Percentiles rank a stretch among this genome's conserved stretches.
phyloP scores from a whole-genome alignment of 2,888 invertebrate species.

The Volucella inflata region DNA sequence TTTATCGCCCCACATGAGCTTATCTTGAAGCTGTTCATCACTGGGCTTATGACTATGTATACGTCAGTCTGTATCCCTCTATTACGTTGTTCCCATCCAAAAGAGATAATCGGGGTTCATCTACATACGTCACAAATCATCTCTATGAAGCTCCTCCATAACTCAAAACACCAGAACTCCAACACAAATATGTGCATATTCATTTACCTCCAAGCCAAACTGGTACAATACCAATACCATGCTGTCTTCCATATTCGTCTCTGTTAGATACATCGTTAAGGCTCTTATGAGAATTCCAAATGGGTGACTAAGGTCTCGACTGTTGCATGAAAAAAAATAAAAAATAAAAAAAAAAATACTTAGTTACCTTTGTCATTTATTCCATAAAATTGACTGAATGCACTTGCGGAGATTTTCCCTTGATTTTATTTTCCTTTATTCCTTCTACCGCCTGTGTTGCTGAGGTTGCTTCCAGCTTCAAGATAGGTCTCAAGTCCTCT shows the following conservation, averaged over 20 bases:
- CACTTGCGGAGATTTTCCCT: slow-evolving; percentile 41
- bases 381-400: slow-evolving; percentile 62
- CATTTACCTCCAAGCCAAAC: slow-evolving; percentile 9
- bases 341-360: background rate
- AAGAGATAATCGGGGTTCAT: too few relatives aligned
- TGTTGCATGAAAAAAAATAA: slow-evolving; percentile 38
- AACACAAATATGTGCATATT: background rate
- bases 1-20: too few relatives aligned
- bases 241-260: too few relatives aligned
- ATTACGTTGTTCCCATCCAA: too few relatives aligned
- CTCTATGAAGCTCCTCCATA: too few relatives aligned
- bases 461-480: too few relatives aligned
- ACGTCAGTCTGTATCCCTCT: too few relatives aligned
- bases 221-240: background rate
- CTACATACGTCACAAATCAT: too few relatives aligned
- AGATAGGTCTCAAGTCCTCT: slow-evolving; percentile 33
- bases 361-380: slow-evolving; percentile 60
- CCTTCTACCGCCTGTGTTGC: too few relatives aligned
- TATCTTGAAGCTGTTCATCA: too few relatives aligned
- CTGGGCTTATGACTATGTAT: too few relatives aligned
- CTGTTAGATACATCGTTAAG: slow-evolving; percentile 2
- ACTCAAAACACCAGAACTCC: background rate
- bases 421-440: slow-evolving; percentile 41
- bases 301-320: slow-evolving; percentile 10
- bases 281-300: slow-evolving; percentile 29